Evolutionary conservation across 2,113 vertebrate genomes (phyloP).

Genomic region (Petrocephalus microphthalmus): DNA sequence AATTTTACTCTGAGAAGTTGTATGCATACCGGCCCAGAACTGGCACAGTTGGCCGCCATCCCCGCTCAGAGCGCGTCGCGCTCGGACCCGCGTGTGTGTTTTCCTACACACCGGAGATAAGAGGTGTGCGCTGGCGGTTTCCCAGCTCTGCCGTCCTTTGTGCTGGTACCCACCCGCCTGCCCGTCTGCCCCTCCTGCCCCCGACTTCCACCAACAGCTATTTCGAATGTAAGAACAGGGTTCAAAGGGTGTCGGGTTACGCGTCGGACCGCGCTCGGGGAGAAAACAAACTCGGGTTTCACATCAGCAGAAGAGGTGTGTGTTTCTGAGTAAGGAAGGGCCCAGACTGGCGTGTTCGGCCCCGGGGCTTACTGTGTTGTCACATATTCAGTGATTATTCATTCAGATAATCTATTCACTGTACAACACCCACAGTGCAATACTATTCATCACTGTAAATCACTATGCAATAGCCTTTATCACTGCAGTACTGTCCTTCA

Average conservation of each 20-base stretch:
- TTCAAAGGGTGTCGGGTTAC: conserved; percentile 17
- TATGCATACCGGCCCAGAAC: too few species aligned
- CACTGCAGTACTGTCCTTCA: too few species aligned
- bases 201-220: not conserved
- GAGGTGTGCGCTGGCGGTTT: not conserved
- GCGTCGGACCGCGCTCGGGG: conserved; percentile 34
- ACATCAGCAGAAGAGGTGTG: not conserved
- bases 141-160: not conserved
- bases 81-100: not conserved
- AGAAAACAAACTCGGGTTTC: conserved; percentile 12
- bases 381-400: not conserved
- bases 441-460: not conserved
- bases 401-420: not conserved
- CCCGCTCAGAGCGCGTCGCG: not conserved
- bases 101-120: not conserved
- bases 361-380: not conserved
- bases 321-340: not conserved
- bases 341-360: not conserved
- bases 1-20: too few species aligned
- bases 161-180: not conserved
- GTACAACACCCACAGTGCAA: not conserved
- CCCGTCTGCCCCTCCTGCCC: not conserved
- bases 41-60: not conserved
- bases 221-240: not conserved
- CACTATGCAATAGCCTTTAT: too few species aligned